Evolutionary conservation across 2,113 vertebrate species (phyloP).

Genomic region (Ranitomeya imitator): DNA sequence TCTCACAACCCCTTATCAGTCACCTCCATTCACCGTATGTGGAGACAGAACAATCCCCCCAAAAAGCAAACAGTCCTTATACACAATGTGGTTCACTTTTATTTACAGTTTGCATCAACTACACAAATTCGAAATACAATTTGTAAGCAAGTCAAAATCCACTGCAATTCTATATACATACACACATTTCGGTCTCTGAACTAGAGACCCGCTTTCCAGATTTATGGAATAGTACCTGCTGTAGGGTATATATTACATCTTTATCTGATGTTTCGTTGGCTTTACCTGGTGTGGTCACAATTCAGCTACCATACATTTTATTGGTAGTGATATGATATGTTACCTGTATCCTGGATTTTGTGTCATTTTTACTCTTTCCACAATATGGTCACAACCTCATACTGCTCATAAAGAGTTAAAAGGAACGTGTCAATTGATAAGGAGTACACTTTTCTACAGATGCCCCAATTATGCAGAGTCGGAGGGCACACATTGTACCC

Average conservation of each 20-base stretch:
- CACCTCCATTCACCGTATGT: no score
- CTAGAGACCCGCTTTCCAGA: slow-evolving; percentile 59
- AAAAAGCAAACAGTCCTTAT: background rate
- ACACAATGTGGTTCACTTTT: slow-evolving; percentile 57
- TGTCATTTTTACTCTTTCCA: background rate
- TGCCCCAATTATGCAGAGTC: background rate
- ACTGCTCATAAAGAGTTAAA: background rate
- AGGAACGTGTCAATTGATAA: no score
- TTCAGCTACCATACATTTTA: background rate
- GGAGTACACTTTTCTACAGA: no score
- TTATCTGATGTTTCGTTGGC: no score
- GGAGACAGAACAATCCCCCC: background rate
- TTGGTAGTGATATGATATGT: background rate
- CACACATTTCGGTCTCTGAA: slow-evolving; percentile 2
- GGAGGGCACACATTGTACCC: background rate
- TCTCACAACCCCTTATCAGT: no score
- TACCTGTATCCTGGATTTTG: background rate
- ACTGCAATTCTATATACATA: slow-evolving; percentile 52
- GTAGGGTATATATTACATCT: background rate
- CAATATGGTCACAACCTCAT: background rate
- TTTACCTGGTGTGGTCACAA: background rate
- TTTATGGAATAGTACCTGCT: slow-evolving; percentile 60
- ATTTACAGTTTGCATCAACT: slow-evolving; percentile 65
- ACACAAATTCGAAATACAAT: slow-evolving; percentile 63
- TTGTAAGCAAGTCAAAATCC: slow-evolving; percentile 64